A percentile compares a stretch with the other conserved stretches of the same genome.
Evolutionary conservation across 2,888 invertebrate genomes (phyloP).

Genomic region (Platypus cylindrus): DNA sequence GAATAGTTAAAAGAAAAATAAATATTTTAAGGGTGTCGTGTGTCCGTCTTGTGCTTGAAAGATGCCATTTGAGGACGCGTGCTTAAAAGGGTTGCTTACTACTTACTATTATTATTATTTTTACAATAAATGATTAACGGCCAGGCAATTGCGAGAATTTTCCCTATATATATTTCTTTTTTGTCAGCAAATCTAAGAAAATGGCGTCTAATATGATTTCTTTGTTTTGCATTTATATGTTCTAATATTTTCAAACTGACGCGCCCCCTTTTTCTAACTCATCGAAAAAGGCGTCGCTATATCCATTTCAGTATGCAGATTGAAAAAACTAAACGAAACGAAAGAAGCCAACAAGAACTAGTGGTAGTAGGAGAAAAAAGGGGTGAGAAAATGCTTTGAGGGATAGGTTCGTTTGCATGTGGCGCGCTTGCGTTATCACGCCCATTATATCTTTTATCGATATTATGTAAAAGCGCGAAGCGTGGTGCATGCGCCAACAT

Average conservation of each 20-base stretch:
- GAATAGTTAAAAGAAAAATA: too few species aligned
- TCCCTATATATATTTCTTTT: too few species aligned
- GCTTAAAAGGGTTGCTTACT: too few species aligned
- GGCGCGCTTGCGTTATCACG: conserved; percentile 17
- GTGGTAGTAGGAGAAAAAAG: conserved; percentile 3
- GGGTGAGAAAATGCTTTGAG: conserved; percentile 9
- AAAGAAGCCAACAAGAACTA: too few species aligned
- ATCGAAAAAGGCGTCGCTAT: conserved; percentile 11
- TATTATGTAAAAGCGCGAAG: conserved; percentile 34
- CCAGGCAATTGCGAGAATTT: too few species aligned
- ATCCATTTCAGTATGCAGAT: conserved; percentile 14
- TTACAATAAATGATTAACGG: too few species aligned
- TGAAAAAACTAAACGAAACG: conserved; percentile 3
- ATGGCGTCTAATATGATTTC: conserved; percentile 13
- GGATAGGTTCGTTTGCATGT: conserved; percentile 14
- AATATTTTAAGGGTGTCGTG: too few species aligned
- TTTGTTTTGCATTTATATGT: conserved; percentile 7
- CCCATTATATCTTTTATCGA: conserved; percentile 27
- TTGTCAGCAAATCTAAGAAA: too few species aligned
- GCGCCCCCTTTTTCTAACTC: conserved; percentile 1
- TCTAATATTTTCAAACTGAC: conserved; percentile 9
- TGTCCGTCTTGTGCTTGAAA: too few species aligned
- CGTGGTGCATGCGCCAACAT: conserved; percentile 23
- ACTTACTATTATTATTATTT: too few species aligned
- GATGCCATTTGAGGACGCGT: too few species aligned